Evolutionary conservation across 2,888 invertebrate species (phyloP).

Genomic region (Corbicula japonica): DNA sequence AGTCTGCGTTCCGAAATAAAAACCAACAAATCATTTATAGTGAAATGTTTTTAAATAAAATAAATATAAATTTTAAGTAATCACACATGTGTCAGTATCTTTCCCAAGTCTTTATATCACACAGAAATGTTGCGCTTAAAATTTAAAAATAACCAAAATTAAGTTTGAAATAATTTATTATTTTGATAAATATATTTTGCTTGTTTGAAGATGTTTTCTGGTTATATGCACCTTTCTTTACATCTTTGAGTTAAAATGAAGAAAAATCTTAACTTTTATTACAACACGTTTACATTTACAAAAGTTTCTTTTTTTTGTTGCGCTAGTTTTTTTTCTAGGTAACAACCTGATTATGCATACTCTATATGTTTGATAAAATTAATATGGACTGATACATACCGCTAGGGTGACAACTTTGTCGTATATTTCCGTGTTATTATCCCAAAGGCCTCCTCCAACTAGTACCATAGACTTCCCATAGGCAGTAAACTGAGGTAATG

Average conservation of each 20-base stretch:
- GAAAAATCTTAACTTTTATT: neutral
- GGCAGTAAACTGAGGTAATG: slow-evolving; percentile 55
- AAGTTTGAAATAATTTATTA: no score
- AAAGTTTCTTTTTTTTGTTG: neutral
- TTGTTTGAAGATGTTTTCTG: neutral
- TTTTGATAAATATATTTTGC: no score
- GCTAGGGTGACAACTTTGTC: slow-evolving; percentile 67
- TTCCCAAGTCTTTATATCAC: no score
- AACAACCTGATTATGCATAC: neutral
- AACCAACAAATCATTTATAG: no score
- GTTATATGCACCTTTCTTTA: neutral
- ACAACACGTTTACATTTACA: neutral
- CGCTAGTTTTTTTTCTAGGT: neutral
- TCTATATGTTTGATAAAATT: neutral
- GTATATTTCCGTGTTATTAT: slow-evolving; percentile 71
- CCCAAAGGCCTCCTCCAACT: slow-evolving; percentile 67
- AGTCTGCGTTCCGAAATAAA: no score
- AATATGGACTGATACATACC: slow-evolving; percentile 47
- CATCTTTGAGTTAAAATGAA: neutral
- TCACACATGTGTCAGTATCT: no score
- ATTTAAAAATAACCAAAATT: no score
- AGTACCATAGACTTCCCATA: slow-evolving; percentile 70
- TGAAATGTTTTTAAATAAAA: no score
- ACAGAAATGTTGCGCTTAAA: no score
- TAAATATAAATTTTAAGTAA: no score